Base-by-base conservation (phyloP, 2,888 invertebrate species). In the Drosophila kambysellisi region DNA sequence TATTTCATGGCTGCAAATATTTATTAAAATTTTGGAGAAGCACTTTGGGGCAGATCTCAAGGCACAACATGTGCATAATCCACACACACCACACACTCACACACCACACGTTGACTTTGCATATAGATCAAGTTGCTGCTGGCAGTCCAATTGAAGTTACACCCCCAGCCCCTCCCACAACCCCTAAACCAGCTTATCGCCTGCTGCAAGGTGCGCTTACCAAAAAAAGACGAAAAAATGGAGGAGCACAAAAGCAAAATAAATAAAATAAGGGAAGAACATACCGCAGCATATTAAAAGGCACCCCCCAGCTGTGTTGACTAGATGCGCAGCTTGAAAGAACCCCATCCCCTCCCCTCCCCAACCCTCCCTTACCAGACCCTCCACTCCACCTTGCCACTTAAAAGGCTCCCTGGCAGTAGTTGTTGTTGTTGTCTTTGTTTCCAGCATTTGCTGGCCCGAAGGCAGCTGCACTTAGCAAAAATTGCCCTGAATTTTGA, bases 241-340 rank as follows among this genome's bases (percentile, higher is more conserved):
- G 50, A 60, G 46, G 46, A 25, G 8, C 46, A 46, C 25, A 39
- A 51, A 56, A 51, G 35, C 50, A 67, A 74, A 68, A 48, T 56
- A 66, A 70, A 74, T 74, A 60, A 64, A 62, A 65, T 54, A 57
- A 70, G 73, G 70, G 33, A 60, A 70, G 63, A 89, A 89, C 80
- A 79, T 88, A 74, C 90, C 90, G 88, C 88, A 85, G 80, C 88
- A 85, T 88, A 89, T 85, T 89, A 89, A 89, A 85, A 88, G 86
- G 62, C 64, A 76, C 88, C 90, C 70, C 70, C 86, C 85, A 69
- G 74, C 85, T 72, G 82, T 76, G 81, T 60, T 61, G 76, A 58
- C 79, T 81, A 70, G 82, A 79, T 69, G 79, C 81, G 56, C 78
- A 75, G 80, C 71, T 65, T 79, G 78, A 80, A 65, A 51, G 65